Evolutionary conservation across 1,140 invertebrate species (phyloP).

Genomic region (Zaprionus davidi): DNA sequence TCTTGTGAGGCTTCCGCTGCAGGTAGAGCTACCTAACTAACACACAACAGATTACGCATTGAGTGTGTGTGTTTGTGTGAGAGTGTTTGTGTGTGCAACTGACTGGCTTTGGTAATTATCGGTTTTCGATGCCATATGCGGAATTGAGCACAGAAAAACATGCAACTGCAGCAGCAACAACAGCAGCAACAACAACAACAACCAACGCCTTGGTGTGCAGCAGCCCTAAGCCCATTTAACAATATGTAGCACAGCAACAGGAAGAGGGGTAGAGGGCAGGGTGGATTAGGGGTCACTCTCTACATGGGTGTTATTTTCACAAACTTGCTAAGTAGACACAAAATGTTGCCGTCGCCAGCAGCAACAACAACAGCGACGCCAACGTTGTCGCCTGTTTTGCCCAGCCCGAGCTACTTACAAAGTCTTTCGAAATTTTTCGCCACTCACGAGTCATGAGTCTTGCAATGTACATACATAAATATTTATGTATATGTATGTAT

Average conservation of each 20-base stretch:
- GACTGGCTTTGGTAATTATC: constrained; percentile 72
- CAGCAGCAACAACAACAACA: constrained; percentile 25
- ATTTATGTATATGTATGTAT: constrained; percentile 21
- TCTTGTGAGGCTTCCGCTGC: constrained; percentile 76
- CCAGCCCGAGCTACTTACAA: constrained; percentile 23
- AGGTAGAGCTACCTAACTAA: constrained; percentile 55
- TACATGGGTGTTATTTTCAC: constrained; percentile 52
- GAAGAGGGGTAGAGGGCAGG: not conserved
- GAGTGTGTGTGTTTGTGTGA: constrained; percentile 35
- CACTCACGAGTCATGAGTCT: constrained; percentile 45
- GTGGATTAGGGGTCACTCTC: not conserved
- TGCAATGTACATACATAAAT: not conserved
- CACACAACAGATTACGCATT: constrained; percentile 34
- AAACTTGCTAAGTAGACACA: constrained; percentile 78
- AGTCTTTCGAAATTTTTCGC: constrained; percentile 42
- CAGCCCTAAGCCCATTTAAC: constrained; percentile 57
- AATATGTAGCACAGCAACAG: constrained; percentile 10
- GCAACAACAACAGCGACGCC: constrained; percentile 11
- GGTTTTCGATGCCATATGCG: constrained; percentile 81
- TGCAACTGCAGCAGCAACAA: constrained; percentile 36
- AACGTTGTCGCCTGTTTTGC: constrained; percentile 28
- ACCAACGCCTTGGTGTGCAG: constrained; percentile 35
- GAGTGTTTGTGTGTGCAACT: constrained; percentile 39
- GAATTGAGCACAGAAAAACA: constrained; percentile 49
- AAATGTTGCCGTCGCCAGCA: constrained; percentile 41